Evolutionary conservation across 1,140 invertebrate species (phyloP), one percentile per base, ranked within the genome.

Genomic region (Caerostris darwini): DNA sequence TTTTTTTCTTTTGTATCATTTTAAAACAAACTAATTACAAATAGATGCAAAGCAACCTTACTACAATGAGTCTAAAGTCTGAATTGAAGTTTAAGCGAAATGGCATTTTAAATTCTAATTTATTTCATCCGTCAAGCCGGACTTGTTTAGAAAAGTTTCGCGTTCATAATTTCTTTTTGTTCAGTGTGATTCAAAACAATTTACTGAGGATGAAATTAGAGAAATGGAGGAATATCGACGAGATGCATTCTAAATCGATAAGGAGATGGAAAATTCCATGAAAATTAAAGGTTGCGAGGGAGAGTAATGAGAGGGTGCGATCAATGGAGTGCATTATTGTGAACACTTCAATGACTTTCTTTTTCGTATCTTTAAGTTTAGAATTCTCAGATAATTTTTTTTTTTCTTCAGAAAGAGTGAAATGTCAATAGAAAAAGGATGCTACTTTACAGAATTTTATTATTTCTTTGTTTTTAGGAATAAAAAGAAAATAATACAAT

Each of bases 231-330:
- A 77, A 77, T 53, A 77, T 77, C 53, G 71, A 77, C 34, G 71
- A 77, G 14, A 34, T 50, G 50, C 17, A 17, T 57, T 19, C 19
- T n/a, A 57, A 57, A 85, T 85, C 82, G 82, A 85, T 85, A 57
- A 57, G 56, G 8, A 57, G 54, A 58, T 58, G 54, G 54, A 58
- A 58, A 85, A 85, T 58, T 58, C 54, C 7, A 7, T 34, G 56
- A 85, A 85, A 85, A 85, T 85, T 85, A 85, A n/a, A 85, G 82
- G 82, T 85, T 85, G 54, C 82, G 57, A 85, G 82, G 56, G 54
- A 58, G 82, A 57, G 57, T 85, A 85, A 85, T 85, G 54, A 85
- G 82, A 34, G 82, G 54, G 8, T 85, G 2, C 54, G 82, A 85
- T 85, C 82, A 85, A 85, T 85, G 12, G 56, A 85, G 6, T 85